These are phyloP conservation scores for Catharus bicknelli DNA, from an alignment of 2,113 vertebrate genomes.

Conservation along the genomic window DNA sequence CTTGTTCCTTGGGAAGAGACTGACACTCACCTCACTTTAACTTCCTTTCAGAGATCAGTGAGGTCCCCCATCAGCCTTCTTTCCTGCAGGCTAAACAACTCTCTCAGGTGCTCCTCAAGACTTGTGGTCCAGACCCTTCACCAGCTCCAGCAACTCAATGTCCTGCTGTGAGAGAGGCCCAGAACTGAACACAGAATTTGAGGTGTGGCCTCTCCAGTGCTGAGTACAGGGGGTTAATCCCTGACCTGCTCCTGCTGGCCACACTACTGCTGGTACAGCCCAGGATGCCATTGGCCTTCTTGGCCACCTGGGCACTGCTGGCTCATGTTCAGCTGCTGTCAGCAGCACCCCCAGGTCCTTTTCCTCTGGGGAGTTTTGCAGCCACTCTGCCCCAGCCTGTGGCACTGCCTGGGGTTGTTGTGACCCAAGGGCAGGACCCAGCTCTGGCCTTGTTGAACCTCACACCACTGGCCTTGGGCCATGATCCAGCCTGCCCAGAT, in stretches of 20 bases:
- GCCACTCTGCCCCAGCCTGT: too few species aligned
- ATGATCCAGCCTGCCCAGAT: neutral
- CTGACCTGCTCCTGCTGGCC: neutral
- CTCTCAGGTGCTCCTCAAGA: neutral
- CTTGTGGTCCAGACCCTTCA: neutral
- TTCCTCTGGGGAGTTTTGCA: neutral
- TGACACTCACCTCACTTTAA: fast-evolving
- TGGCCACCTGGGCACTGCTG: neutral
- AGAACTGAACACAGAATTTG: fast-evolving
- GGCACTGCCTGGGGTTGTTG: too few species aligned
- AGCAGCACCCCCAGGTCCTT: neutral
- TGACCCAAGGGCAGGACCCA: too few species aligned
- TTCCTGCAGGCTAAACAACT: neutral
- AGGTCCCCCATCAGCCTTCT: neutral
- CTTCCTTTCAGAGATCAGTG: neutral
- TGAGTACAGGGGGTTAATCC: fast-evolving
- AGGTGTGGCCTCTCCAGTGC: neutral
- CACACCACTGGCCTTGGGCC: neutral
- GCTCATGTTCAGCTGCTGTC: neutral
- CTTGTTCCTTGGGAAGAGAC: neutral
- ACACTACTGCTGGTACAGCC: neutral
- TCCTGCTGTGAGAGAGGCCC: neutral
- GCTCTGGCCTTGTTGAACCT: too few species aligned
- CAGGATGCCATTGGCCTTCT: neutral
- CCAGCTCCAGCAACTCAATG: neutral